Evolutionary conservation across 1,140 invertebrate species (phyloP).

Genomic region (Leptoteleia sp.): DNA sequence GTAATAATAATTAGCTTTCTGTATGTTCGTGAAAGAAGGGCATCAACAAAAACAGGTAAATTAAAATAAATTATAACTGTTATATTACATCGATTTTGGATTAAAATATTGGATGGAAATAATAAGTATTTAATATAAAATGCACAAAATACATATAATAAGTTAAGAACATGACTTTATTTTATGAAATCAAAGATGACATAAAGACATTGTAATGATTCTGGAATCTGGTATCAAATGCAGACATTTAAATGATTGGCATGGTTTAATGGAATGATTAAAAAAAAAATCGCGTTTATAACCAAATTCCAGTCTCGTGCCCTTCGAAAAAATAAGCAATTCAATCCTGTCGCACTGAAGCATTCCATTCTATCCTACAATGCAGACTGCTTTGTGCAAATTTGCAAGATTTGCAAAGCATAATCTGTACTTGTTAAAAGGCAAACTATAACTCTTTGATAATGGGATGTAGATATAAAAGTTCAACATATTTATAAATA

Average conservation of each 20-base stretch:
- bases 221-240: slow-evolving; percentile 59
- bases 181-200: slow-evolving; percentile 42
- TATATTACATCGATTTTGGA: too few relatives aligned
- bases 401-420: slow-evolving; percentile 75
- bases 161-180: slow-evolving; percentile 20
- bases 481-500: not conserved
- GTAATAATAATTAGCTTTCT: too few relatives aligned
- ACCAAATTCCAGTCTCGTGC: slow-evolving; percentile 80
- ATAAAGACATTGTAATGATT: slow-evolving; percentile 57
- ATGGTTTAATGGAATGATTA: slow-evolving; percentile 24
- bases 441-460: slow-evolving; percentile 70
- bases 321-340: slow-evolving; percentile 81
- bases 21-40: slow-evolving; percentile 9
- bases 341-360: slow-evolving; percentile 72
- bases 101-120: too few relatives aligned
- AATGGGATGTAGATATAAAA: slow-evolving; percentile 27
- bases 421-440: slow-evolving; percentile 70
- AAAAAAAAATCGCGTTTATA: slow-evolving; percentile 3
- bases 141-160: slow-evolving; percentile 1
- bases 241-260: slow-evolving; percentile 25
- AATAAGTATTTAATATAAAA: too few relatives aligned
- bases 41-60: too few relatives aligned
- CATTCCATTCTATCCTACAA: slow-evolving; percentile 77
- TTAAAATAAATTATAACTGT: too few relatives aligned
- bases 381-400: slow-evolving; percentile 77